Evolutionary conservation across 2,113 vertebrate genomes (phyloP), one percentile per base, ranked within the genome.

Genomic region (Climacteris rufus): DNA sequence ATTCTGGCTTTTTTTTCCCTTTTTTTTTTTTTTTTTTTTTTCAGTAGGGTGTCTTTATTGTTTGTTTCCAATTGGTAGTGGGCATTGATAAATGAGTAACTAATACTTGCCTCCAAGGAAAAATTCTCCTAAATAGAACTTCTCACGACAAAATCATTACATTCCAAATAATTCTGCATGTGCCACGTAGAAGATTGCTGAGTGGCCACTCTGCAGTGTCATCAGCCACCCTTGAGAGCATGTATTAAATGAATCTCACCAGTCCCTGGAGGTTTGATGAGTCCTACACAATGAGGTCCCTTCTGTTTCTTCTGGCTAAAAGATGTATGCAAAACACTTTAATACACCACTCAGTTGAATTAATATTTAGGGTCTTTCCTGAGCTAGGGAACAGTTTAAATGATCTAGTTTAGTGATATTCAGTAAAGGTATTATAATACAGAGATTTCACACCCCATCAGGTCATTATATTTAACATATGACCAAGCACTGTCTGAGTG

Each of bases 1-100:
- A n/a, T n/a, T n/a, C n/a, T n/a, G n/a, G n/a, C n/a, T n/a, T n/a
- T n/a, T n/a, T n/a, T n/a, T n/a, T n/a, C n/a, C n/a, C n/a, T n/a
- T n/a, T 39, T 56, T 37, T 44, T 1, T 1, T 1, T 15, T 1
- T 0, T 1, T 7, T 50, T 61, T 65, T 57, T 39, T 74, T 60
- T 31, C 28, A 57, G 16, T 11, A 60, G 42, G 5, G 2, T 47
- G 16, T 77, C 40, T 61, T 76, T 88, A 25, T 91, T 91, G 19
- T 82, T 87, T 87, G 12, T 57, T 87, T 81, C 59, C 28, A 60
- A 61, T 53, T 69, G 45, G 35, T 61, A 72, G n/a, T 11, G 80
- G 57, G 31, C 61, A 65, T 90, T 83, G 88, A 90, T 52, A 90
- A 40, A 90, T 76, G 61, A 42, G 25, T 72, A 76, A 64, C 27